Percentiles rank a stretch among this genome's conserved stretches.
These are phyloP conservation scores for Heterodera schachtii DNA, from an alignment of 1,140 invertebrate genomes.

Conservation along the genomic window DNA sequence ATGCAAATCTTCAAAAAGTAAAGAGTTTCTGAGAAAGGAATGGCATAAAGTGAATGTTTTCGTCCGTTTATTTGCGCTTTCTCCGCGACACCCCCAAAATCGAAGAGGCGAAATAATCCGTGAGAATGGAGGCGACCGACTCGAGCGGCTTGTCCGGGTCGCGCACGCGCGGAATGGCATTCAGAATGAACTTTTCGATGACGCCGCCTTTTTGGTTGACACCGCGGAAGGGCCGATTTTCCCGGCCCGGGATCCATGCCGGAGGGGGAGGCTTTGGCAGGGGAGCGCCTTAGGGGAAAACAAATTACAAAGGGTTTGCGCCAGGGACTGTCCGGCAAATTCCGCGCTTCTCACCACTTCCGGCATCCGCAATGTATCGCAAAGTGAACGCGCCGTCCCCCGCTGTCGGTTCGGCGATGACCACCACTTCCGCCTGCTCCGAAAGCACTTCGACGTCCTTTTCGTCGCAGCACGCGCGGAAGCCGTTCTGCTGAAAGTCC, in stretches of 20 bases:
- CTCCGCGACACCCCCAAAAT: conserved; percentile 36
- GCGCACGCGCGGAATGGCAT: conserved; percentile 59
- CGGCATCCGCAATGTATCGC: conserved; percentile 50
- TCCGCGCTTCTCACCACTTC: conserved; percentile 24
- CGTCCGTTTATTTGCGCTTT: not conserved
- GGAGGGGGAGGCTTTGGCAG: conserved; percentile 62
- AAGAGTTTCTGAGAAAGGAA: not conserved
- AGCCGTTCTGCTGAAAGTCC: conserved; percentile 65
- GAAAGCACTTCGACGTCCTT: conserved; percentile 61
- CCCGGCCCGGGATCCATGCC: conserved; percentile 61
- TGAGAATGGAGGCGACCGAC: conserved; percentile 59
- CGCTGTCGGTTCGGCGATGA: conserved; percentile 42
- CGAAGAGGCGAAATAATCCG: conserved; percentile 60
- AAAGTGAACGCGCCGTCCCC: conserved; percentile 54
- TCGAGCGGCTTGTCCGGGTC: conserved; percentile 56
- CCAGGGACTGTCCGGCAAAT: conserved; percentile 3
- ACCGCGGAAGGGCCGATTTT: conserved; percentile 62
- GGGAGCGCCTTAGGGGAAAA: conserved; percentile 44
- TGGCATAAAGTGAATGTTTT: not conserved
- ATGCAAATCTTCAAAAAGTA: no score
- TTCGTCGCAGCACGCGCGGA: conserved; percentile 61
- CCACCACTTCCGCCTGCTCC: conserved; percentile 57
- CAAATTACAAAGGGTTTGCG: not conserved
- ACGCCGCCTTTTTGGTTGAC: conserved; percentile 53
- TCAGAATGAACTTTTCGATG: conserved; percentile 65